Percentiles rank a stretch among this genome's conserved stretches.
Evolutionary conservation across 2,113 vertebrate genomes (phyloP).

Genomic region (Perccottus glenii): DNA sequence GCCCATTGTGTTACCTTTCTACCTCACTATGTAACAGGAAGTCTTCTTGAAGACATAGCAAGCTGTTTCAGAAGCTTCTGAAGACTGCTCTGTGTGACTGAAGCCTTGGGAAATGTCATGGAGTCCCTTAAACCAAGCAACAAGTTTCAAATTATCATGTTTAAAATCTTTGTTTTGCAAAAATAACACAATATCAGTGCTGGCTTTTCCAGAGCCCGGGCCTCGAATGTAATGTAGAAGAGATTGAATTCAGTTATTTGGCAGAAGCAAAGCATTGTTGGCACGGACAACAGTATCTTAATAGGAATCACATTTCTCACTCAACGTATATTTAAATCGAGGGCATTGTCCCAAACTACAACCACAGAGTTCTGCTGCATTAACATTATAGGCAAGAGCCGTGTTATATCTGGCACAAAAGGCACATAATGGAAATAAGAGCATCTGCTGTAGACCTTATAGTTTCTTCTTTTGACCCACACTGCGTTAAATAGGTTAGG

Average conservation of each 20-base stretch:
- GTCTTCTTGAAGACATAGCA: too few species aligned
- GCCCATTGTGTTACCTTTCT: too few species aligned
- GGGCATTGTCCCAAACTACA: constrained; percentile 73
- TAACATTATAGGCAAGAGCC: constrained; percentile 61
- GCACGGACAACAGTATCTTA: constrained; percentile 70
- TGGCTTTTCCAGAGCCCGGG: constrained; percentile 6
- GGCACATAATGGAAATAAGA: constrained; percentile 62
- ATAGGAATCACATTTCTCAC: constrained; percentile 74
- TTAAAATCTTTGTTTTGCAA: constrained; percentile 10
- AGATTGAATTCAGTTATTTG: constrained; percentile 69
- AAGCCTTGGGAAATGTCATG: not conserved
- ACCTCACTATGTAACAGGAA: too few species aligned
- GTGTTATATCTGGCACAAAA: constrained; percentile 74
- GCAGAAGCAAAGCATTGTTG: constrained; percentile 67
- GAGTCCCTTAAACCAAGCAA: not conserved
- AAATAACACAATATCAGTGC: not conserved
- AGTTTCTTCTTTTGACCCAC: constrained; percentile 62
- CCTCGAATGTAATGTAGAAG: constrained; percentile 53
- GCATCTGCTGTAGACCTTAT: constrained; percentile 60
- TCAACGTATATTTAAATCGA: constrained; percentile 71
- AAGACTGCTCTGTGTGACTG: too few species aligned
- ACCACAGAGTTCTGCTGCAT: constrained; percentile 51
- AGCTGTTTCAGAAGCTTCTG: too few species aligned
- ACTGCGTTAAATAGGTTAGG: constrained; percentile 71
- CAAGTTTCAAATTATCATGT: constrained; percentile 1